These are phyloP conservation scores for Empidonax alnorum DNA, from an alignment of 2,113 vertebrate species.

Conservation along the genomic window DNA sequence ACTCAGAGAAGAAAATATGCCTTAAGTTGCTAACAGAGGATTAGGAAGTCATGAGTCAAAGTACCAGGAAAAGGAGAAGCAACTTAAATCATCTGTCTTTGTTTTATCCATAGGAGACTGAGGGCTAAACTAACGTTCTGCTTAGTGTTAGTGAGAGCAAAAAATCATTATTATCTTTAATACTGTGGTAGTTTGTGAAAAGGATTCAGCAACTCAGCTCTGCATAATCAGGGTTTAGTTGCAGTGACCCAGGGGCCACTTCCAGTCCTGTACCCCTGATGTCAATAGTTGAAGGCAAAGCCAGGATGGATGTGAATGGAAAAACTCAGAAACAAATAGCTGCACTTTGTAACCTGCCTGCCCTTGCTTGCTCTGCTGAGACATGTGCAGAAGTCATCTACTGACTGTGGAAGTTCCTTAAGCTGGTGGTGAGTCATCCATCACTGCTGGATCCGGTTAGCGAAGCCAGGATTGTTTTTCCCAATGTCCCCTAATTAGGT, in stretches of 20 bases:
- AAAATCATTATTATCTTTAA: background rate
- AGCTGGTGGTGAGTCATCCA: background rate
- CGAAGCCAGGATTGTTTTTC: background rate
- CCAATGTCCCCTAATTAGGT: background rate
- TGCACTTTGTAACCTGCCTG: background rate
- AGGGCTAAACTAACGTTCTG: background rate
- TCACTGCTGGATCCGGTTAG: background rate
- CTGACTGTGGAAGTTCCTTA: background rate
- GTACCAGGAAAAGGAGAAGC: background rate
- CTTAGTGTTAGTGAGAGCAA: background rate
- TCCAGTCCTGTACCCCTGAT: background rate
- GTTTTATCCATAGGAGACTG: background rate
- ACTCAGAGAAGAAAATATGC: background rate
- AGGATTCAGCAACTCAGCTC: background rate
- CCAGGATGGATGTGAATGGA: background rate
- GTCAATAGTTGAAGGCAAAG: background rate
- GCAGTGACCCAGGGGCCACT: background rate
- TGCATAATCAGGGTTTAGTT: background rate
- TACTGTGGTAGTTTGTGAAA: background rate
- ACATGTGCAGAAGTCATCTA: background rate
- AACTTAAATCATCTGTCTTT: background rate
- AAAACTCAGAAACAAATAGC: background rate
- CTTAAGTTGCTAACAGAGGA: background rate
- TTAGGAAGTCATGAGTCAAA: background rate
- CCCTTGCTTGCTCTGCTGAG: background rate